A percentile compares a stretch with the other conserved stretches of the same genome.
phyloP scores from a whole-genome alignment of 2,888 invertebrate genomes.

The Synanthedon vespiformis region DNA sequence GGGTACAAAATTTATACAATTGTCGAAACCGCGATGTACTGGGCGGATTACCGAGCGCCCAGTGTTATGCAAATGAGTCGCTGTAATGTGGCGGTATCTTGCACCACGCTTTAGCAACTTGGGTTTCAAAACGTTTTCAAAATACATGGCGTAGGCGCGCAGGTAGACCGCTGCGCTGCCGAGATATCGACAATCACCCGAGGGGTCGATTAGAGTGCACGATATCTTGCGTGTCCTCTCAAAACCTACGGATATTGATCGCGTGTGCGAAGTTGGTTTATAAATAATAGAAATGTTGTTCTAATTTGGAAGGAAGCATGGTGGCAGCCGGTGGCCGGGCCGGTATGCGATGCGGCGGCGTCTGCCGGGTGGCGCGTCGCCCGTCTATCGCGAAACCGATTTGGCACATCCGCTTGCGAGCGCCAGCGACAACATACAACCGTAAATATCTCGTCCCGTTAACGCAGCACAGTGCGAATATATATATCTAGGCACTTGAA shows the following conservation, averaged over 20 bases:
- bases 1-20: constrained; percentile 34
- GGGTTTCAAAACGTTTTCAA: constrained; percentile 65
- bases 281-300: constrained; percentile 25
- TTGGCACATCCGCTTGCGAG: constrained; percentile 66
- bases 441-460: constrained; percentile 56
- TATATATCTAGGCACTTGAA: constrained; percentile 2
- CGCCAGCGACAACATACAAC: constrained; percentile 35
- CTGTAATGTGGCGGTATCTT: constrained; percentile 55
- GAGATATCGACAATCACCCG: constrained; percentile 25
- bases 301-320: constrained; percentile 35
- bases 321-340: constrained; percentile 50
- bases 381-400: constrained; percentile 55
- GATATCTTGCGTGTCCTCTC: constrained; percentile 25
- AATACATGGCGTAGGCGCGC: constrained; percentile 46
- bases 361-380: constrained; percentile 53
- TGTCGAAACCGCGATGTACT: constrained; percentile 37
- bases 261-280: constrained; percentile 27
- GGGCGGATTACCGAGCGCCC: constrained; percentile 45
- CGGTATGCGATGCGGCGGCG: constrained; percentile 59
- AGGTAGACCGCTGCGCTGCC: constrained; percentile 28
- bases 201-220: constrained; percentile 15
- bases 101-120: constrained; percentile 63
- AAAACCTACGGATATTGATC: constrained; percentile 13
- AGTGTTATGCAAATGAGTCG: constrained; percentile 62
- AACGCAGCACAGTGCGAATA: constrained; percentile 28